Percentiles rank a stretch among this genome's conserved stretches.
phyloP scores from a whole-genome alignment of 64 coral and sea anemone genomes.

The Montipora sp. region DNA sequence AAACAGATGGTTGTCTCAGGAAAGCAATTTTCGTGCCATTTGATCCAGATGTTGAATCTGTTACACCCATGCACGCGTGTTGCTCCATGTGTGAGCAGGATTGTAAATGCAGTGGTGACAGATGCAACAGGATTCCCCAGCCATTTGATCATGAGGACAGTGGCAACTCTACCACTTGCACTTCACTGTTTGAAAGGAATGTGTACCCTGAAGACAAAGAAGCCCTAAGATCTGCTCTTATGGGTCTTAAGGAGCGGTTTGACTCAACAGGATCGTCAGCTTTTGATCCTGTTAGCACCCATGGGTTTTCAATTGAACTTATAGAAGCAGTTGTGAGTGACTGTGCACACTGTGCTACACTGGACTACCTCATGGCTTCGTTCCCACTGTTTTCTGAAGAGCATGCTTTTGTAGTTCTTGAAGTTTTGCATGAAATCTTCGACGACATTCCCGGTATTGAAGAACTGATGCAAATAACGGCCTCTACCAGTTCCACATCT shows the following conservation, averaged over 20 bases:
- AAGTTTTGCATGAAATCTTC: slow-evolving; percentile 26
- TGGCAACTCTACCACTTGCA: no score
- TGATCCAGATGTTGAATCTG: neutral
- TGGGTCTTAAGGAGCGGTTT: slow-evolving; percentile 19
- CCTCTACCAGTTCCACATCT: no score
- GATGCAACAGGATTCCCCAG: no score
- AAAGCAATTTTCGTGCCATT: no score
- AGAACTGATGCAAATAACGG: neutral
- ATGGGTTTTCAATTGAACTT: slow-evolving; percentile 24
- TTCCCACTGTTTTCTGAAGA: slow-evolving; percentile 11
- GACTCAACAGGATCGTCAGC: slow-evolving; percentile 3
- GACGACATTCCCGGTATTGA: slow-evolving; percentile 14
- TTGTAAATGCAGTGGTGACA: no score
- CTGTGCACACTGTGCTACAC: slow-evolving; percentile 1
- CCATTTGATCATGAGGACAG: no score
- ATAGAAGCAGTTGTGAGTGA: slow-evolving; percentile 1
- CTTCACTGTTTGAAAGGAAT: neutral
- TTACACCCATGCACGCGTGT: no score
- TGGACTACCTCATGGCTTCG: slow-evolving; percentile 12
- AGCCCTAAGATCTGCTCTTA: slow-evolving; percentile 16
- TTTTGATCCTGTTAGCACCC: slow-evolving; percentile 47
- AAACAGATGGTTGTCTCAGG: no score
- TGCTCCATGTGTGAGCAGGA: no score
- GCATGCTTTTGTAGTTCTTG: slow-evolving; percentile 33
- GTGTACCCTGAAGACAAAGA: slow-evolving; percentile 21